Evolutionary conservation across 92 coral and sea anemone genomes (phyloP).

Genomic region (Palythoa grandiflora): DNA sequence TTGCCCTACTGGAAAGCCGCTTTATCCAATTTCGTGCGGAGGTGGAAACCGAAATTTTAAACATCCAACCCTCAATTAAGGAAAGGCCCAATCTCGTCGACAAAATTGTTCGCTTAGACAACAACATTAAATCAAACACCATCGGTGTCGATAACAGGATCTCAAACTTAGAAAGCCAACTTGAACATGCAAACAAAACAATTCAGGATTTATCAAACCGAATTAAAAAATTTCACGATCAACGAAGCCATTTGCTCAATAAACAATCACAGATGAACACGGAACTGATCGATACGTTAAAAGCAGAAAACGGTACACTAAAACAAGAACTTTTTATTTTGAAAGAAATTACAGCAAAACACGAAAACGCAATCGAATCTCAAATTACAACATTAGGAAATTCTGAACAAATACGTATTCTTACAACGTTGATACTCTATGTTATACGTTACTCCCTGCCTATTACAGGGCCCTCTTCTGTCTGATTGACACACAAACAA

Average conservation of each 20-base stretch:
- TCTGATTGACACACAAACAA: too few species aligned
- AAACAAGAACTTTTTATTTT: conserved; percentile 55
- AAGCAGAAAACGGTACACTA: conserved; percentile 44
- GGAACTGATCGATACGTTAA: conserved; percentile 47
- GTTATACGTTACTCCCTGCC: too few species aligned
- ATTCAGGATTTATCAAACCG: conserved; percentile 41
- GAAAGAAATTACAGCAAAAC: conserved; percentile 56
- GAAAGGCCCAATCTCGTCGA: conserved; percentile 36
- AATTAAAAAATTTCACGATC: conserved; percentile 58
- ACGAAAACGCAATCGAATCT: conserved; percentile 49
- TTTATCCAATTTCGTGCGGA: conserved; percentile 32
- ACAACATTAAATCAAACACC: conserved; percentile 48
- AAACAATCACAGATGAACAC: conserved; percentile 54
- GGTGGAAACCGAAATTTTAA: conserved; percentile 26
- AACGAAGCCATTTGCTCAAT: conserved; percentile 37
- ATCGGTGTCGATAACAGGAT: conserved; percentile 47
- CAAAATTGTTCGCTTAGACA: conserved; percentile 53
- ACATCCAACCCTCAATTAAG: not conserved
- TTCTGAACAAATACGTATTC: not conserved
- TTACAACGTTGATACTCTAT: too few species aligned
- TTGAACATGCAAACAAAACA: conserved; percentile 34
- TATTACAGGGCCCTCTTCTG: too few species aligned
- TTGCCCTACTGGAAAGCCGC: conserved; percentile 43
- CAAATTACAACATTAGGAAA: conserved; percentile 13
- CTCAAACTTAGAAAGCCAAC: conserved; percentile 41